These are phyloP conservation scores for Amiota minor DNA, from an alignment of 2,888 invertebrate species.

Conservation along the genomic window DNA sequence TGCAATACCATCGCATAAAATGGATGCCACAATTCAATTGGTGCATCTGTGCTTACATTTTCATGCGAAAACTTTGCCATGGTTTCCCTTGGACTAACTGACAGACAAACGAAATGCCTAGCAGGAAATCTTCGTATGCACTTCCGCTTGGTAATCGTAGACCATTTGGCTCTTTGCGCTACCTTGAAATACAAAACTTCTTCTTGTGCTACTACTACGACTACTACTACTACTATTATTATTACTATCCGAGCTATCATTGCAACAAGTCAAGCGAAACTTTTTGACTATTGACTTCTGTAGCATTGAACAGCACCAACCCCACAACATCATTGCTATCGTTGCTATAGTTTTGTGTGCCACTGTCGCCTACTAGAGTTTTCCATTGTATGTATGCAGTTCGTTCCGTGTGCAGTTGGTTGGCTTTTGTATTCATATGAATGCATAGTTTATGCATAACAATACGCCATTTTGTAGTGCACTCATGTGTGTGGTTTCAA, in stretches of 20 bases:
- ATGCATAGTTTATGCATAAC: conserved; percentile 30
- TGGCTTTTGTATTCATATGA: conserved; percentile 17
- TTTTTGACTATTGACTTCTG: conserved; percentile 62
- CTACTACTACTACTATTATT: too few species aligned
- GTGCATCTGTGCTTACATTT: conserved; percentile 21
- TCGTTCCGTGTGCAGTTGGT: background rate
- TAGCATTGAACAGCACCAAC: too few species aligned
- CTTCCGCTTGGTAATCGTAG: conserved; percentile 18
- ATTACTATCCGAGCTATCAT: conserved; percentile 33
- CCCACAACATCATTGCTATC: background rate
- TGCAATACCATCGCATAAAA: background rate
- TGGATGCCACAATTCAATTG: background rate
- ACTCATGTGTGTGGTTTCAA: conserved; percentile 28
- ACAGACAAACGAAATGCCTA: background rate
- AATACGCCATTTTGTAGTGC: conserved; percentile 20
- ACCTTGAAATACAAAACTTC: conserved; percentile 42
- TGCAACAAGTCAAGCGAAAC: conserved; percentile 58
- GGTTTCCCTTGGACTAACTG: too few species aligned
- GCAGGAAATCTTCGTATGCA: background rate
- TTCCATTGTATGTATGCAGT: background rate
- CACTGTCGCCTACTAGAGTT: too few species aligned
- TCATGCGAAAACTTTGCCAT: conserved; percentile 28
- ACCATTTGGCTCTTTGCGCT: conserved; percentile 36
- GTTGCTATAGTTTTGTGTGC: conserved; percentile 44
- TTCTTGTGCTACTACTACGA: background rate